Evolutionary conservation across 2,888 invertebrate genomes (phyloP).

Genomic region (Sinhomidia bicolor): DNA sequence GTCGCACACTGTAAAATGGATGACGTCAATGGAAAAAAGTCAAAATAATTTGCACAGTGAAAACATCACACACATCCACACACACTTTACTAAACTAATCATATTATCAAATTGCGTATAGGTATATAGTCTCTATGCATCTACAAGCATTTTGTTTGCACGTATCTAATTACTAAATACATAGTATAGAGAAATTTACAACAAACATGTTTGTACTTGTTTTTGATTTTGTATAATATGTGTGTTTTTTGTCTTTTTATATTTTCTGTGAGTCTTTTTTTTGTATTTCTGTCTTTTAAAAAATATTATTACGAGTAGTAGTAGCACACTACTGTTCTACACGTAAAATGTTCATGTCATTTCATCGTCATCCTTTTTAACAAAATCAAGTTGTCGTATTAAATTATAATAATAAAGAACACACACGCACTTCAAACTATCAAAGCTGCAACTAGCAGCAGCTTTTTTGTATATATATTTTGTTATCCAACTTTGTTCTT

Average conservation of each 20-base stretch:
- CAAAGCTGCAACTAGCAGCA: neutral
- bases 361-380: neutral
- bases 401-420: neutral
- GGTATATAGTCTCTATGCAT: too few species aligned
- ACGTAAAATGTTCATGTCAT: neutral
- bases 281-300: too few species aligned
- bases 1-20: neutral
- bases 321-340: too few species aligned
- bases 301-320: too few species aligned
- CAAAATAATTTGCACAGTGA: constrained; percentile 3
- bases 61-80: neutral
- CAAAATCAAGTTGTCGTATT: too few species aligned
- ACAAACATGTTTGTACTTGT: too few species aligned
- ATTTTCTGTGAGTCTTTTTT: too few species aligned
- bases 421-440: constrained; percentile 14
- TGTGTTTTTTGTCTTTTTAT: too few species aligned
- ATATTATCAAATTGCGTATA: neutral
- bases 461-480: too few species aligned
- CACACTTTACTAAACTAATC: neutral
- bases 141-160: too few species aligned
- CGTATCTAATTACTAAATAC: neutral
- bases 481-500: too few species aligned
- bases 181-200: neutral
- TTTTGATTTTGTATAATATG: too few species aligned
- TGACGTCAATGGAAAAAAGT: constrained; percentile 40